These are phyloP conservation scores for Lagopus muta DNA, from an alignment of 2,113 vertebrate species.

Conservation along the genomic window DNA sequence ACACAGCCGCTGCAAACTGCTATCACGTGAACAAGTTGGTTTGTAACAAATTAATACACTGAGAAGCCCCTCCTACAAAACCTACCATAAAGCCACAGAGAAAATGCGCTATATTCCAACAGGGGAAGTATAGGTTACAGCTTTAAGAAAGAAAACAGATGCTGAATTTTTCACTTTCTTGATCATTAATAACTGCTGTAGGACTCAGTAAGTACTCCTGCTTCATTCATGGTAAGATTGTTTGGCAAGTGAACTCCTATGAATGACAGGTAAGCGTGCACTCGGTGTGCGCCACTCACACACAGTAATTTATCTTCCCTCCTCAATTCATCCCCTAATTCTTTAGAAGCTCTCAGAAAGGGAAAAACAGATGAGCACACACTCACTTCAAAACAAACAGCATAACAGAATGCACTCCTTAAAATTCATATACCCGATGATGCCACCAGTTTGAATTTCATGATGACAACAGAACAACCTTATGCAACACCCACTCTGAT, in stretches of 20 bases:
- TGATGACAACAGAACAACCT: background rate
- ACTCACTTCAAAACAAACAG: background rate
- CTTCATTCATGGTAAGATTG: background rate
- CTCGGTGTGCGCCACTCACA: background rate
- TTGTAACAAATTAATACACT: background rate
- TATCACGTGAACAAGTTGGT: background rate
- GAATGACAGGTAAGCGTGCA: background rate
- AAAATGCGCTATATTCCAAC: background rate
- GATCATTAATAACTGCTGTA: background rate
- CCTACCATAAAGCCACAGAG: background rate
- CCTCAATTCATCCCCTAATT: background rate
- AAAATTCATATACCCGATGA: constrained; percentile 1
- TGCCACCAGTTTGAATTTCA: background rate
- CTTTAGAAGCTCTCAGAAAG: background rate
- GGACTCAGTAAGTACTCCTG: background rate
- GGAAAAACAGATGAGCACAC: background rate
- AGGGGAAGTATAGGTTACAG: background rate
- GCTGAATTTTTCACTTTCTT: background rate
- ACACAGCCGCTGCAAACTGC: background rate
- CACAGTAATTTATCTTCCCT: background rate
- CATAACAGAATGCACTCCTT: background rate
- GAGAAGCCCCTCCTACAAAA: background rate
- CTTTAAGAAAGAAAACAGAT: background rate
- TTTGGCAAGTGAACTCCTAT: background rate
- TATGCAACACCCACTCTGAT: background rate